Evolutionary conservation across 2,888 invertebrate genomes (phyloP).

Genomic region (Aphodius granarius): DNA sequence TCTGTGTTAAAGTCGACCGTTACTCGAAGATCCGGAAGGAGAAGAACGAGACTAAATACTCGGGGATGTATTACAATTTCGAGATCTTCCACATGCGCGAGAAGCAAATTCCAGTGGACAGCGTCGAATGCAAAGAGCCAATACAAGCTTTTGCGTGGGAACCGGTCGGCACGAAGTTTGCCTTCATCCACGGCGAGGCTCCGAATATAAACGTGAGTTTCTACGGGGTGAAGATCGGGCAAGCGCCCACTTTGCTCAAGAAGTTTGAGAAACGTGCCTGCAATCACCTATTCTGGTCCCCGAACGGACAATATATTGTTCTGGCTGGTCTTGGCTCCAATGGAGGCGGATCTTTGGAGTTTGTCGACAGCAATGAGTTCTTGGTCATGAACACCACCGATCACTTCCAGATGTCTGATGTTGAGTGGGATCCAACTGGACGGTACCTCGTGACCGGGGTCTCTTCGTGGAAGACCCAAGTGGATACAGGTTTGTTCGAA

Average conservation of each 20-base stretch:
- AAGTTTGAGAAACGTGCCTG: constrained; percentile 86
- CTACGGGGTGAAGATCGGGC: constrained; percentile 88
- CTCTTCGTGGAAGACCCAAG: constrained; percentile 94
- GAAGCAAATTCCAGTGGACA: constrained; percentile 96
- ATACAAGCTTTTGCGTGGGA: constrained; percentile 98
- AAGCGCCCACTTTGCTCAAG: constrained; percentile 85
- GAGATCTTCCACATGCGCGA: constrained; percentile 99
- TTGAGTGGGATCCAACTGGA: constrained; percentile 99
- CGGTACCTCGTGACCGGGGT: constrained; percentile 95
- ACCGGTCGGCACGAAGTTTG: constrained; percentile 93
- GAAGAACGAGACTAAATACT: constrained; percentile 90
- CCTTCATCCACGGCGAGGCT: constrained; percentile 93
- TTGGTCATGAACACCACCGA: constrained; percentile 93
- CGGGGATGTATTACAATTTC: constrained; percentile 97
- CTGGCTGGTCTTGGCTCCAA: constrained; percentile 83
- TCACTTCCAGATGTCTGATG: constrained; percentile 90
- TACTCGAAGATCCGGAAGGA: constrained; percentile 86
- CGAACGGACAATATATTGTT: constrained; percentile 92
- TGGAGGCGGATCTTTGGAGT: constrained; percentile 91
- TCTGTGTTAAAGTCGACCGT: constrained; percentile 93
- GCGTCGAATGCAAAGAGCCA: constrained; percentile 91
- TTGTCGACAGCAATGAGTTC: constrained; percentile 94
- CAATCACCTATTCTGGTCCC: constrained; percentile 95
- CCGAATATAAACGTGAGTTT: constrained; percentile 87
- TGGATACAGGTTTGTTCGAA: constrained; percentile 64